Evolutionary conservation across 2,113 vertebrate species (phyloP).

Genomic region (Apteryx owenii): DNA sequence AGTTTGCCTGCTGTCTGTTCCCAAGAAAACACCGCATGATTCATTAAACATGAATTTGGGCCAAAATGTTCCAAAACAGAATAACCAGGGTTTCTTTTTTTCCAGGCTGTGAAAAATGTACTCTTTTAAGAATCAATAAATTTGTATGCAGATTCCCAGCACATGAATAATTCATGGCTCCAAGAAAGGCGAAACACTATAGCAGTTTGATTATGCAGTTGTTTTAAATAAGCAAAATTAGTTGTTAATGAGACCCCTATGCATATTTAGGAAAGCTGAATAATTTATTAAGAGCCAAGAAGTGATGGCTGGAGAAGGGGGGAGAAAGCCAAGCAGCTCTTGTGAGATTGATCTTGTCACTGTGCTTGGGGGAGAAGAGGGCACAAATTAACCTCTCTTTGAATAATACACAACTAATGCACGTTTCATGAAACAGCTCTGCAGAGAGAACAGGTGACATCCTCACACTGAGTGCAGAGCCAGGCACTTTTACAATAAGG

Average conservation of each 20-base stretch:
- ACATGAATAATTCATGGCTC: slow-evolving; percentile 62
- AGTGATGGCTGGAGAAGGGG: slow-evolving; percentile 16
- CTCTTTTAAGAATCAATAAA: slow-evolving; percentile 57
- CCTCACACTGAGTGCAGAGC: background rate
- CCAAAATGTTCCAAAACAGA: background rate
- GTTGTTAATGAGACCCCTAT: slow-evolving; percentile 74
- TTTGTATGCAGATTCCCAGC: slow-evolving; percentile 48
- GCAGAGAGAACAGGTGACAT: background rate
- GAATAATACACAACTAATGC: background rate
- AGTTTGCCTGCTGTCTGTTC: background rate
- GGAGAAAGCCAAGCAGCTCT: slow-evolving; percentile 8
- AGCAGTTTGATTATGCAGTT: slow-evolving; percentile 71
- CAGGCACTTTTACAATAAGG: background rate
- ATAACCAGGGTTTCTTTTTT: background rate
- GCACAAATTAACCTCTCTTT: slow-evolving; percentile 30
- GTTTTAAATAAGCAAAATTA: slow-evolving; percentile 76
- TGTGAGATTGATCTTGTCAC: slow-evolving; percentile 27
- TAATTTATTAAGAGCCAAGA: slow-evolving; percentile 66
- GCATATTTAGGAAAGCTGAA: slow-evolving; percentile 73
- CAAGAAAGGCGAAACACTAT: slow-evolving; percentile 47
- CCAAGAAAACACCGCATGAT: background rate
- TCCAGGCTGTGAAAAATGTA: slow-evolving; percentile 1
- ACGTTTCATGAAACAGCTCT: background rate
- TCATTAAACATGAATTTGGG: background rate
- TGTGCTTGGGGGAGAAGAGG: background rate